These are phyloP conservation scores for Leptinotarsa juncta DNA, from an alignment of 2,888 invertebrate genomes.

Conservation along the genomic window DNA sequence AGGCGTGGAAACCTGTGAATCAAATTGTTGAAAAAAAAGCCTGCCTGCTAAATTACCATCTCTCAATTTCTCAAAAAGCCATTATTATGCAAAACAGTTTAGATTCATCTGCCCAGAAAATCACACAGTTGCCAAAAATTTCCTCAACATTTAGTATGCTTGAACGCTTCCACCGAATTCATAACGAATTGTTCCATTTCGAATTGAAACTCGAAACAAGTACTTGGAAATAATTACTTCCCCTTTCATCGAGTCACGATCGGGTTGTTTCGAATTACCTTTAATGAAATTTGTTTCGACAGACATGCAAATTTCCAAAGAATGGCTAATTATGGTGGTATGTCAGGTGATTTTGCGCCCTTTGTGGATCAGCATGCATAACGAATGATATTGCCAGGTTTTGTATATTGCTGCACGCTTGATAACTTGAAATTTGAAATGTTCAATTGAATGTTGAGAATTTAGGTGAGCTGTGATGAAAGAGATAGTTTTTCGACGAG, in stretches of 20 bases:
- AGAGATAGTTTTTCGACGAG: not conserved
- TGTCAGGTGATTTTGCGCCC: slow-evolving; percentile 14
- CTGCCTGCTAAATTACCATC: too few relatives aligned
- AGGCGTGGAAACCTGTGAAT: too few relatives aligned
- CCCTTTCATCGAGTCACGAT: slow-evolving; percentile 36
- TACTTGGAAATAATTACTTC: slow-evolving; percentile 38
- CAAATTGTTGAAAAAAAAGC: too few relatives aligned
- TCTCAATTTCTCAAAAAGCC: too few relatives aligned
- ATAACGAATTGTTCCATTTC: slow-evolving; percentile 29
- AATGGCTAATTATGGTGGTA: slow-evolving; percentile 17
- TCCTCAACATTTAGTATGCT: not conserved
- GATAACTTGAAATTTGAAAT: not conserved
- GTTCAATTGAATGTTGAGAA: not conserved
- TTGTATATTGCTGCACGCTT: not conserved
- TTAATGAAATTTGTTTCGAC: slow-evolving; percentile 40
- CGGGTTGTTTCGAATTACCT: slow-evolving; percentile 41
- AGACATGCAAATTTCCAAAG: slow-evolving; percentile 35
- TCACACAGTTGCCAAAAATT: not conserved
- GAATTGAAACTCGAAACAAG: slow-evolving; percentile 41
- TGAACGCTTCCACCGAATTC: slow-evolving; percentile 20
- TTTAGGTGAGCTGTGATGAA: not conserved
- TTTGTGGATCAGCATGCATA: slow-evolving; percentile 15
- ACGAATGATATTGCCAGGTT: not conserved
- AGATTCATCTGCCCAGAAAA: too few relatives aligned
- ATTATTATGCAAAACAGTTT: too few relatives aligned